A percentile compares a stretch with the other conserved stretches of the same genome.
Evolutionary conservation across 2,113 vertebrate genomes (phyloP).

Genomic region (Hippocampus comes): DNA sequence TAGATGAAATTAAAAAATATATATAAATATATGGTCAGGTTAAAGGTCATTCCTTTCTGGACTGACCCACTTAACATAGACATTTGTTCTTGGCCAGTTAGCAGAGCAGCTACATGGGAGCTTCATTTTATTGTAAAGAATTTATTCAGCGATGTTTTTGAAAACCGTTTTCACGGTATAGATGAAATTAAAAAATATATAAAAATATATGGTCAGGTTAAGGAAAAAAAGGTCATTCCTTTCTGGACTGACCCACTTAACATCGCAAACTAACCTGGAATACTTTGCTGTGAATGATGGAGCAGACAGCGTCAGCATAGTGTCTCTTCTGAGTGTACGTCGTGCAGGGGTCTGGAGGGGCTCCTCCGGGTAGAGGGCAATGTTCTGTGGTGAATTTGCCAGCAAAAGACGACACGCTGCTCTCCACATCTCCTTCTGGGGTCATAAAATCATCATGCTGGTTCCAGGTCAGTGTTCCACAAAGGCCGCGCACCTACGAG

Average conservation of each 20-base stretch:
- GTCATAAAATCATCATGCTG: conserved; percentile 89
- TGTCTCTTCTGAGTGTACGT: conserved; percentile 69
- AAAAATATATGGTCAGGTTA: neutral
- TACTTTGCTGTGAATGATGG: conserved; percentile 61
- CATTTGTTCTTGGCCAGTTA: too few species aligned
- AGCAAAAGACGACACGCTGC: conserved; percentile 70
- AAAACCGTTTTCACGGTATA: neutral
- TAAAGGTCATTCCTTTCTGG: neutral
- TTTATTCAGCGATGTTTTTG: too few species aligned
- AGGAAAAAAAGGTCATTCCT: neutral
- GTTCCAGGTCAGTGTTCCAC: conserved; percentile 86
- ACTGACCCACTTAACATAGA: neutral
- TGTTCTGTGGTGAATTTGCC: conserved; percentile 71
- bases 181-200: neutral
- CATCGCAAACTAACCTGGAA: conserved; percentile 76
- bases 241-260: neutral
- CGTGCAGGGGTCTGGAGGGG: conserved; percentile 64
- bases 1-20: neutral
- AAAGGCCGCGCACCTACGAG: conserved; percentile 83
- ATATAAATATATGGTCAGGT: neutral
- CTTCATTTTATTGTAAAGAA: too few species aligned
- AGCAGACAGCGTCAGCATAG: conserved; percentile 74
- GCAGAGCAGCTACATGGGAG: too few species aligned
- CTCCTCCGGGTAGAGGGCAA: conserved; percentile 51
- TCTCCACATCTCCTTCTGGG: conserved; percentile 82